Evolutionary conservation across 2,113 vertebrate species (phyloP).

Genomic region (Alaudala cheleensis): DNA sequence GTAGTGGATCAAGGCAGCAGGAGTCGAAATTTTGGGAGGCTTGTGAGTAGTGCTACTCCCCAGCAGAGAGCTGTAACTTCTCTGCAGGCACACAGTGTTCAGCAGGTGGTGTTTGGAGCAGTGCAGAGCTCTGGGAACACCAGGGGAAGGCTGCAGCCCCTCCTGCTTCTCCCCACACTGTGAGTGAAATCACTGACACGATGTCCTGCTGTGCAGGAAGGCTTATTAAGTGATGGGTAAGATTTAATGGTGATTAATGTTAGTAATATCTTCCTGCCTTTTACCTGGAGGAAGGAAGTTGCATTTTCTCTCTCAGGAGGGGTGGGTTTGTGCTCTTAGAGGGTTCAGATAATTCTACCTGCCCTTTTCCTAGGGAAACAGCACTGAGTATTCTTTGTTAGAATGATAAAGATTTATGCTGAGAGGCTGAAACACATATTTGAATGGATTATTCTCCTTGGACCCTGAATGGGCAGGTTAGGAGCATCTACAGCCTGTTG

Average conservation of each 20-base stretch:
- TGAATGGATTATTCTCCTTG: not conserved
- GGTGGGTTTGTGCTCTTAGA: not conserved
- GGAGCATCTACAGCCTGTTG: not conserved
- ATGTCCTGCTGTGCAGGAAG: not conserved
- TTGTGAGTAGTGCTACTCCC: not conserved
- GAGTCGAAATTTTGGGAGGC: not conserved
- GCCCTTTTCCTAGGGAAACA: not conserved
- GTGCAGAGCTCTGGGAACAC: not conserved
- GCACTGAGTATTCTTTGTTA: not conserved
- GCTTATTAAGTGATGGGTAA: not conserved
- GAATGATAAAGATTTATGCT: not conserved
- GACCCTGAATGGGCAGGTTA: not conserved
- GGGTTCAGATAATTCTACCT: not conserved
- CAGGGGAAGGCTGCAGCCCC: not conserved
- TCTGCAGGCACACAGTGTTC: accelerated
- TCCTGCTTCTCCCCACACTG: not conserved
- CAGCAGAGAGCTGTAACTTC: not conserved
- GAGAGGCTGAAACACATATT: not conserved
- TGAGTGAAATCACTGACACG: not conserved
- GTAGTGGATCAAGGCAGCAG: accelerated
- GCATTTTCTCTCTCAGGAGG: not conserved
- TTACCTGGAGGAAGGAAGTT: not conserved
- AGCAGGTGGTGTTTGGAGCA: accelerated
- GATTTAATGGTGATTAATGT: not conserved
- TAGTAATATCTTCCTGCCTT: not conserved